Base-by-base conservation (phyloP, 2,888 invertebrate genomes). In the Noctua janthina region DNA sequence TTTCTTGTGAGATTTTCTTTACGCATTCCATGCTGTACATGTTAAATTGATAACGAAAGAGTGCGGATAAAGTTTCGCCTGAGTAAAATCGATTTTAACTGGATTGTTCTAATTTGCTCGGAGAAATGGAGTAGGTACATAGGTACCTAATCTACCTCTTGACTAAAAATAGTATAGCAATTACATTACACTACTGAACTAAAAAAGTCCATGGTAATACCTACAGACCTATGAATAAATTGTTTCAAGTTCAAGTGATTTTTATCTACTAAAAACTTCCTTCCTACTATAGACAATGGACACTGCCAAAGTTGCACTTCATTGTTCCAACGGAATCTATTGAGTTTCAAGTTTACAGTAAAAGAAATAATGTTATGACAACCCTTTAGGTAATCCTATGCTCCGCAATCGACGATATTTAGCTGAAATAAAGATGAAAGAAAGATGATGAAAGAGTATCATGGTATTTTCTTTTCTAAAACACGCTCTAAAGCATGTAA, bases 401-500 rank as follows among this genome's bases (percentile, higher is more conserved):
- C 6, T 23, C 8, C 29, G n/a, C 20, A 54, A 8, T 54, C 54
- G 8, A 54, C 13, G 8, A 39, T 23, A 43, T 62, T 51, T 3
- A 13, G 56, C 35, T 49, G 71, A 39, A 81, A 54, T 56, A 11
- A 59, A 35, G 49, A 39, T 49, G 71, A 39, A 81, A 54, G 49
- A 11, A 59, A 35, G 49, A 39, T 29, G 35, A 77, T 49, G 39
- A 49, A 59, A 54, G 1, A 67, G 17, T 29, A 23, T 20, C 51
- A 68, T 46, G 23, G 29, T 54, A 71, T 74, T 66, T 79, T 46
- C 17, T 6, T 76, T 64, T 35, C 43, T n/a, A 39, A 17, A 39
- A 17, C 85, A 81, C 70, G 81, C 10, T 84, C 5, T 73, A 54
- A 13, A 15, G 7, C 66, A 49, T 71, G 67, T 46, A 67, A 67